Percentiles rank a stretch among this genome's conserved stretches.
These are phyloP conservation scores for Ictidomys tridecemlineatus DNA, from an alignment of 2,113 vertebrate genomes.

Conservation along the genomic window DNA sequence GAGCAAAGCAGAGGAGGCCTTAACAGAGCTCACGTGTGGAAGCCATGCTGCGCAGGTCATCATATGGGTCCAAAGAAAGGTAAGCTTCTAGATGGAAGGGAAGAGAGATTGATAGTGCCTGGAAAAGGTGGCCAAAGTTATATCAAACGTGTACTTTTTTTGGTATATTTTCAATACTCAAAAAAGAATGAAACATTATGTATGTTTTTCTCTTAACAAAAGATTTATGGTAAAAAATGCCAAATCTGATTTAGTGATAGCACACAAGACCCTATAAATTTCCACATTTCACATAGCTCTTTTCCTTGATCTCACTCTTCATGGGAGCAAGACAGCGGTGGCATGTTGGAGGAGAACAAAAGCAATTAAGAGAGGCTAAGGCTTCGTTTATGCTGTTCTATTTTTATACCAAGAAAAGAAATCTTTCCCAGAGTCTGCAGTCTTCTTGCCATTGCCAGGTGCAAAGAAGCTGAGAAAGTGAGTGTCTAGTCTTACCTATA, in stretches of 20 bases:
- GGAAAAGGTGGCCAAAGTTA: not conserved
- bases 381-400: not conserved
- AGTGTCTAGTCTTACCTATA: not conserved
- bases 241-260: not conserved
- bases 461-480: not conserved
- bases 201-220: not conserved
- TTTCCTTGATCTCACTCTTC: not conserved
- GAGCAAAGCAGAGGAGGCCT: not conserved
- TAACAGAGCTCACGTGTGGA: not conserved
- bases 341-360: not conserved
- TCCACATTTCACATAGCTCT: not conserved
- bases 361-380: not conserved
- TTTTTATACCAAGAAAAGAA: constrained; percentile 18
- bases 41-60: not conserved
- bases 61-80: not conserved
- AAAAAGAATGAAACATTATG: not conserved
- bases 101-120: not conserved
- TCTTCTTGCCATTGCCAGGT: not conserved
- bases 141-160: not conserved
- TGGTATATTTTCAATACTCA: not conserved
- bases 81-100: not conserved
- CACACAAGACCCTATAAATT: not conserved
- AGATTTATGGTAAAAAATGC: not conserved
- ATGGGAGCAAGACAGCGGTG: not conserved
- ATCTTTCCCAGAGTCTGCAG: rapidly evolving